Evolutionary conservation across 2,797 vertebrate species (phyloP).

Genomic region (Acrocephalus scirpaceus): DNA sequence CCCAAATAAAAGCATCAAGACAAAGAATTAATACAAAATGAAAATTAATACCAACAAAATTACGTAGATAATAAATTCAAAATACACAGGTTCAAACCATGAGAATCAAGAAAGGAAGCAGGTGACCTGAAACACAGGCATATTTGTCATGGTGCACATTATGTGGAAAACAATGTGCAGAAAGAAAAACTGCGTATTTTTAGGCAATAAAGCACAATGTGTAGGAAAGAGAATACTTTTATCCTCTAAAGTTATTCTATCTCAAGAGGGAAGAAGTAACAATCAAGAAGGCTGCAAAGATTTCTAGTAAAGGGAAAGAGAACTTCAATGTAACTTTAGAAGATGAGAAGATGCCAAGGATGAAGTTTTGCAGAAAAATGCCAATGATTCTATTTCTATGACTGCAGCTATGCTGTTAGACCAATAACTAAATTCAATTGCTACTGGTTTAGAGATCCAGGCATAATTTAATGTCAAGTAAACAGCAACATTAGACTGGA

Average conservation of each 20-base stretch:
- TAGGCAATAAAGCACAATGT: not conserved
- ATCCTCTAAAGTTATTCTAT: not conserved
- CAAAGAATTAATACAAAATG: not conserved
- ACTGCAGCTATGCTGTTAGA: not conserved
- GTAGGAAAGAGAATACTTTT: not conserved
- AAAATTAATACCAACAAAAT: not conserved
- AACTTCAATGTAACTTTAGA: not conserved
- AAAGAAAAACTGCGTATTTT: not conserved
- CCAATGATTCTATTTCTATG: not conserved
- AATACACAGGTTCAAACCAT: not conserved
- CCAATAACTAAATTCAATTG: not conserved
- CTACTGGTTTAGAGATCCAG: not conserved
- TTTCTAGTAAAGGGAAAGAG: not conserved
- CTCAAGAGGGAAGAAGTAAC: not conserved
- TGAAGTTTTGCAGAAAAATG: not conserved
- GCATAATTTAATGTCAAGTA: not conserved
- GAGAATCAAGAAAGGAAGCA: not conserved
- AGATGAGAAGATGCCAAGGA: not conserved
- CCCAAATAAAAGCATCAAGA: not conserved
- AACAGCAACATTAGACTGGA: not conserved
- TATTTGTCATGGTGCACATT: not conserved
- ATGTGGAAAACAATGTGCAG: not conserved
- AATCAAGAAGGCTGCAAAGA: not conserved
- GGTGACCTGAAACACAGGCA: not conserved
- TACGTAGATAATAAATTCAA: not conserved